Evolutionary conservation across 2,113 vertebrate species (phyloP), one percentile per base, ranked within the genome.

Genomic region (Apteryx owenii): DNA sequence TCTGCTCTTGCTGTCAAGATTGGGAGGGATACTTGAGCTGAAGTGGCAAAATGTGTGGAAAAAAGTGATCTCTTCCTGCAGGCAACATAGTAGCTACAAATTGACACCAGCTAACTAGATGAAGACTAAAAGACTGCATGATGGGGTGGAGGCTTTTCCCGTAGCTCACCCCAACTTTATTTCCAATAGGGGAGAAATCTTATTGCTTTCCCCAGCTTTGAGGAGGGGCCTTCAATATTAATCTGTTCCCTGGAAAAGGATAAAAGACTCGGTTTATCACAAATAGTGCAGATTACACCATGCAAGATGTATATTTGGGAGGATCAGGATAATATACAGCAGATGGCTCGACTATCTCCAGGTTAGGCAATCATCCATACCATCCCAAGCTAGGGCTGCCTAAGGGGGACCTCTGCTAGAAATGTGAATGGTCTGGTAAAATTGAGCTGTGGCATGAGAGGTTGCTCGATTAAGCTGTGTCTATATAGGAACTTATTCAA

Each of bases 1-100:
- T 87, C 89, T 91, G 84, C 42, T 81, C 70, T 97, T 92, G 75
- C 75, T 92, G 71, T 91, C 78, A 95, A 75, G 75, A 66, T 1
- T 91, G 42, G 38, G 68, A 92, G 20, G 17, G 33, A 73, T 80
- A 72, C 48, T 89, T 90, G 50, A 90, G 48, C 51, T 71, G 76
- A 85, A 56, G 48, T 33, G 70, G 64, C 88, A 85, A 94, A 94
- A 95, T 78, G 82, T 7, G 60, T 15, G 20, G 54, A 56, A 48
- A 92, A 88, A 89, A 89, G 23, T 64, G 28, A 89, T 94, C 71
- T 81, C 23, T 21, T 48, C 85, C 71, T 75, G 71, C 23, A 9
- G 42, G 72, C 79, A 88, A 76, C 36, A 56, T 44, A 73, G 28
- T 88, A 56, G 68, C 76, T 90, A 66, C 66, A 94, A 85, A 95